A percentile compares a stretch with the other conserved stretches of the same genome.
Conservation (phyloP, 2,113 vertebrate species). For the Alethe castanea region DNA sequence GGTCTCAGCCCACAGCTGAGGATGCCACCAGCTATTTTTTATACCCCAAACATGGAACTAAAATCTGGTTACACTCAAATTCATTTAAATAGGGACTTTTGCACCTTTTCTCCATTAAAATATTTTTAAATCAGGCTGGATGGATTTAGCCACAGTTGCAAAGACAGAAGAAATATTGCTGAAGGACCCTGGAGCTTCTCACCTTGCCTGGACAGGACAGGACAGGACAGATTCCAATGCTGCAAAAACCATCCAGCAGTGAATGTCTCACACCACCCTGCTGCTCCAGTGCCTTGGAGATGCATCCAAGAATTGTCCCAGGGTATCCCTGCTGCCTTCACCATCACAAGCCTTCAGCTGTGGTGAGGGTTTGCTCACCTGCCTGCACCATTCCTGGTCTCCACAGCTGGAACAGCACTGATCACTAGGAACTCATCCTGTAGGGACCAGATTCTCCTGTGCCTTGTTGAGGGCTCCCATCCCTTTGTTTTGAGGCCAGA, state of each 20-base stretch:
- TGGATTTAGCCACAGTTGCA: not conserved
- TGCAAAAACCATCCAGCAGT: not conserved
- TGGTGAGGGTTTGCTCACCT: not conserved
- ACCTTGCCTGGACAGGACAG: not conserved
- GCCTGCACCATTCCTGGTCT: not conserved
- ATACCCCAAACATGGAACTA: not conserved
- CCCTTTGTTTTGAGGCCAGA: not conserved
- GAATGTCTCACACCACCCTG: not conserved
- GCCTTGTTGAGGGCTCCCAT: not conserved
- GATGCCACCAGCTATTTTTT: not conserved
- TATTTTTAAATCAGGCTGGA: not conserved
- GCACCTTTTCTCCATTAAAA: not conserved
- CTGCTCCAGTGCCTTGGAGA: not conserved
- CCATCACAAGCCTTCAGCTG: not conserved
- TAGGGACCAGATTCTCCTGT: not conserved
- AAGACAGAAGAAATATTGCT: not conserved
- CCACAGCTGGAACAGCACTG: not conserved
- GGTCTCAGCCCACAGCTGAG: not conserved
- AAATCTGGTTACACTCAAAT: not conserved
- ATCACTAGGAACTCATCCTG: rapidly evolving
- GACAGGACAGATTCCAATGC: not conserved
- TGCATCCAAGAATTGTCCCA: not conserved
- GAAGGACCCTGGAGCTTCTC: not conserved
- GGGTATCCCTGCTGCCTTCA: not conserved
- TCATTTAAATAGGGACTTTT: not conserved